Conservation (phyloP, 2,888 invertebrate genomes). For the Clostera curtula region DNA sequence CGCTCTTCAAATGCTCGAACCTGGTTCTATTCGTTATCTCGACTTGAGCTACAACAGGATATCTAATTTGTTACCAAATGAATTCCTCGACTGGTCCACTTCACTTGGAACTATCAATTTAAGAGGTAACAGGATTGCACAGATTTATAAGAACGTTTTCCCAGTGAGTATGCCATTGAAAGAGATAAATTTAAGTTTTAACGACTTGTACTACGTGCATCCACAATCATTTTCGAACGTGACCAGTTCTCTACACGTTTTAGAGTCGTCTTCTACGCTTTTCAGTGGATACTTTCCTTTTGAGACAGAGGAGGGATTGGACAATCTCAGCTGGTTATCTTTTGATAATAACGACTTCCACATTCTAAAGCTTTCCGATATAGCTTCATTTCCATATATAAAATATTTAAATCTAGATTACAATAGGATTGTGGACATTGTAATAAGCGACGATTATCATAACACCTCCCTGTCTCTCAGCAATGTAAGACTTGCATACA, state of each 20-base stretch:
- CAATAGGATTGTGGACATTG: slow-evolving; percentile 84
- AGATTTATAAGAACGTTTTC: slow-evolving; percentile 81
- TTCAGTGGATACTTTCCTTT: slow-evolving; percentile 86
- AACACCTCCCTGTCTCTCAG: slow-evolving; percentile 82
- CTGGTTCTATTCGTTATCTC: slow-evolving; percentile 83
- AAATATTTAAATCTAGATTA: slow-evolving; percentile 91
- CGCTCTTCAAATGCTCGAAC: slow-evolving; percentile 81
- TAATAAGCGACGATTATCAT: slow-evolving; percentile 79
- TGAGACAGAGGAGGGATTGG: slow-evolving; percentile 82
- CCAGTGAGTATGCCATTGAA: slow-evolving; percentile 83
- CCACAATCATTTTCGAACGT: slow-evolving; percentile 86
- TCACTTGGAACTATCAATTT: slow-evolving; percentile 87
- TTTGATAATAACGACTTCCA: slow-evolving; percentile 92
- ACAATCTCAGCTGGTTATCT: slow-evolving; percentile 86
- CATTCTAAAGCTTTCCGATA: slow-evolving; percentile 80
- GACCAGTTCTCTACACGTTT: slow-evolving; percentile 82
- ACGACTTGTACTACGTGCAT: slow-evolving; percentile 88
- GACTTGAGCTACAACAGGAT: slow-evolving; percentile 93
- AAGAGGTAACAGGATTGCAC: slow-evolving; percentile 88
- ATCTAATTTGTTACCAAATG: slow-evolving; percentile 82
- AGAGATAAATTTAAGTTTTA: slow-evolving; percentile 93
- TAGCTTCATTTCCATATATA: slow-evolving; percentile 79
- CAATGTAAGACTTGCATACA: slow-evolving; percentile 88
- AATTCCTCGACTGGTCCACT: slow-evolving; percentile 86
- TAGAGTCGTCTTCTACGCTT: slow-evolving; percentile 91